Evolutionary conservation across 2,113 vertebrate species (phyloP).

Genomic region (Channa argus): DNA sequence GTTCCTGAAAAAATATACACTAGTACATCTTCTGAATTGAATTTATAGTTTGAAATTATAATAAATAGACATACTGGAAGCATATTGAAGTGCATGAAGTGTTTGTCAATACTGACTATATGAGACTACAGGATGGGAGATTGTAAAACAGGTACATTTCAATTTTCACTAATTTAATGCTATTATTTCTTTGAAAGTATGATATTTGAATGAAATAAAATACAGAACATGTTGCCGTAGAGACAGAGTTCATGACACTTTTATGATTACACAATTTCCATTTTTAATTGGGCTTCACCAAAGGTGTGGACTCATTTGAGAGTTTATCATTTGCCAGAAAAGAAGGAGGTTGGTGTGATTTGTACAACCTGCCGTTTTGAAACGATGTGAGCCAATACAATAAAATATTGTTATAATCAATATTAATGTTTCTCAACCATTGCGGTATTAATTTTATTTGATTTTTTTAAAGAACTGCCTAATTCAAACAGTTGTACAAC

Average conservation of each 20-base stretch:
- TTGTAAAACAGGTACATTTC: no score
- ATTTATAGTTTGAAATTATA: neutral
- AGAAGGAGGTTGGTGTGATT: neutral
- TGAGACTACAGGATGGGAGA: no score
- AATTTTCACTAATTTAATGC: no score
- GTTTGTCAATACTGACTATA: neutral
- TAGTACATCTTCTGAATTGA: neutral
- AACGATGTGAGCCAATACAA: neutral
- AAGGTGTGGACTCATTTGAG: constrained; percentile 9
- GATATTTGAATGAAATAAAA: neutral
- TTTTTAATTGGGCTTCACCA: no score
- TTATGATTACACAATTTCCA: no score
- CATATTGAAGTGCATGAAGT: no score
- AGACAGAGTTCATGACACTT: no score
- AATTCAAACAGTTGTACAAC: no score
- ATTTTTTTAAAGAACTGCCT: no score
- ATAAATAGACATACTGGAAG: neutral
- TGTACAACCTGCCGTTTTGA: constrained; percentile 2
- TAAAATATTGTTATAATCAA: neutral
- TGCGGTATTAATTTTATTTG: neutral
- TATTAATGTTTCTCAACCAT: neutral
- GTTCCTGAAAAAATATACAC: neutral
- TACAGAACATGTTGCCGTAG: no score
- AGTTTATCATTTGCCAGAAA: neutral
- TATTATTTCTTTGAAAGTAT: neutral